Percentiles rank a stretch among this genome's conserved stretches.
phyloP scores from a whole-genome alignment of 2,797 vertebrate genomes.

The Chelidonichthys spinosus region DNA sequence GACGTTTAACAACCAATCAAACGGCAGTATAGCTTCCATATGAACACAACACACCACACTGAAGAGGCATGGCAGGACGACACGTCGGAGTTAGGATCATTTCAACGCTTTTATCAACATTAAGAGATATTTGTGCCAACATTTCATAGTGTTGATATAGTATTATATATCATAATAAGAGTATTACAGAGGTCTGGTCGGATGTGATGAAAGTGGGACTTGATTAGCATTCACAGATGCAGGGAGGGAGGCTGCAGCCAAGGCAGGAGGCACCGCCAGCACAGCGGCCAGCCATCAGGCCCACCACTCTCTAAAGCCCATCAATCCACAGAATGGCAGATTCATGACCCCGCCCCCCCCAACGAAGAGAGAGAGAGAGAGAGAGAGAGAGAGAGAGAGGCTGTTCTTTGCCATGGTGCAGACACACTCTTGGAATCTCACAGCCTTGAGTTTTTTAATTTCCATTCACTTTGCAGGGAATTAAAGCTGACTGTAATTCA shows the following conservation, averaged over 20 bases:
- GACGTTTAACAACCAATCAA: no score
- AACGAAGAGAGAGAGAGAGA: no score
- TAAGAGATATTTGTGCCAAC: no score
- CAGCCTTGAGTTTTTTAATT: slow-evolving; percentile 1
- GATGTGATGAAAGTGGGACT: slow-evolving; percentile 47
- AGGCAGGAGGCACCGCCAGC: slow-evolving; percentile 46
- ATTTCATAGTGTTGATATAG: no score
- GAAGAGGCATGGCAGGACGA: no score
- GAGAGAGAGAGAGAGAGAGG: no score
- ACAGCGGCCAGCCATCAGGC: slow-evolving; percentile 60
- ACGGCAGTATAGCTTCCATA: no score
- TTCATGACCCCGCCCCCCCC: slow-evolving; percentile 30
- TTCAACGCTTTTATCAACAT: no score
- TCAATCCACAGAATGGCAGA: slow-evolving; percentile 62
- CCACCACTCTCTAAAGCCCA: slow-evolving; percentile 58
- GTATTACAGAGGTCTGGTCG: slow-evolving; percentile 37
- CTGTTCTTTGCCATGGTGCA: slow-evolving; percentile 39
- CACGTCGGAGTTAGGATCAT: no score
- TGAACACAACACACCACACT: no score
- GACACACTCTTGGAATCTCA: slow-evolving; percentile 20
- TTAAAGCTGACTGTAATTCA: not conserved
- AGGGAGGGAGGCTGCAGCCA: slow-evolving; percentile 61
- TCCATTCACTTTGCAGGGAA: slow-evolving; percentile 4
- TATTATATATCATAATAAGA: no score
- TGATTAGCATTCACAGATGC: slow-evolving; percentile 76